Evolutionary conservation across 2,888 invertebrate genomes (phyloP), one percentile per base, ranked within the genome.

Genomic region (Drosophila suboccidentalis): DNA sequence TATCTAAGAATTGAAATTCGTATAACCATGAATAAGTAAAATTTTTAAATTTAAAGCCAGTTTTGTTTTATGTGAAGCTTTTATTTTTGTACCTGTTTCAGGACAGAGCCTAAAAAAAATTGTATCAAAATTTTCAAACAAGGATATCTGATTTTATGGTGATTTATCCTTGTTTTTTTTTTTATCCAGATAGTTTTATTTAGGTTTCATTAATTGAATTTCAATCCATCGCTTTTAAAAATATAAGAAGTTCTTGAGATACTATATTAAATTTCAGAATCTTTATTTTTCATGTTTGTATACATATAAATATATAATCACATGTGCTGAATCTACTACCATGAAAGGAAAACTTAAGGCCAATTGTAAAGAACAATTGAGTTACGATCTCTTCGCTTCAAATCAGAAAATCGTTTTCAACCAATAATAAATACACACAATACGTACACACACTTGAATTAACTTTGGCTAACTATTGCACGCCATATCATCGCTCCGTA

Each of bases 391-490:
- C 44, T 54, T 43, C 57, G 63, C 55, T 32, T 53, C 13, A 36
- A 53, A 74, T 26, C 26, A 82, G 22, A 22, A 4, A 57, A 64
- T 70, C 53, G 22, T 26, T 26, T 26, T 26, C 26, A 72, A 67
- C 63, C 64, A 71, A 72, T 75, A 70, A 67, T 71, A 74, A 71
- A 74, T 26, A 26, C 26, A 26, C 26, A 26, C 26, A 26, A 26
- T 71, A 68, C 58, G 59, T 53, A 64, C 32, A 68, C 58, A 79
- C 69, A 57, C 60, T 84, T 71, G 68, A 75, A 72, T 72, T 57
- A 85, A 81, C 89, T 84, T 84, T 89, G 84, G 89, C 87, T 84
- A 84, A 81, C 89, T 84, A 84, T 89, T 87, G 82, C 89, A 84
- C 66, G 70, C 75, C 82, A 71, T 29, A 57, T 51, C 32, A 57